These are phyloP conservation scores for Microplitis deprimator DNA, from an alignment of 2,888 invertebrate genomes.

Conservation along the genomic window DNA sequence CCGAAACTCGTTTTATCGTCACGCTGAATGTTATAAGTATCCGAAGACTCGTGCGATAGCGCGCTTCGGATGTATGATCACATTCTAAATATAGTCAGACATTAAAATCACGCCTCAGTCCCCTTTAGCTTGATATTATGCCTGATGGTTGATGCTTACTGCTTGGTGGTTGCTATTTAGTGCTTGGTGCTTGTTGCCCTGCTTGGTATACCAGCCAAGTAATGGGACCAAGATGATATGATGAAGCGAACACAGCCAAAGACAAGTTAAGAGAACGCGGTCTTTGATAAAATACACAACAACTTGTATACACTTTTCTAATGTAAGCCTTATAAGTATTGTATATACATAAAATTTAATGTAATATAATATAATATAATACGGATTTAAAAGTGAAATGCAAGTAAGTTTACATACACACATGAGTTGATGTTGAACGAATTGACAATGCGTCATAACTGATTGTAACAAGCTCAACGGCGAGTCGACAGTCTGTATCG, in stretches of 20 bases:
- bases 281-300: conserved; percentile 10
- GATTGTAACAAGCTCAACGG: conserved; percentile 23
- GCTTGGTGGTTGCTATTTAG: background rate
- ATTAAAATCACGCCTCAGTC: conserved; percentile 34
- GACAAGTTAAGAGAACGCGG: conserved; percentile 29
- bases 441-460: conserved; percentile 26
- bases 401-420: background rate
- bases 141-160: background rate
- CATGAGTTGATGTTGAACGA: conserved; percentile 23
- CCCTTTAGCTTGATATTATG: conserved; percentile 7
- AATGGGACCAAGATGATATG: background rate
- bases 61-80: conserved; percentile 36
- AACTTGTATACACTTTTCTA: conserved; percentile 13
- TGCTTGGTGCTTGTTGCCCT: background rate
- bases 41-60: conserved; percentile 34
- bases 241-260: conserved; percentile 16
- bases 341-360: background rate
- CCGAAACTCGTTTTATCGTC: conserved; percentile 41
- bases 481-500: conserved; percentile 8
- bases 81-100: conserved; percentile 42
- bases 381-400: background rate
- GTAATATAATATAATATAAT: background rate
- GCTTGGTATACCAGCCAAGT: background rate
- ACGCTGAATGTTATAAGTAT: conserved; percentile 26
- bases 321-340: background rate